A percentile compares a stretch with the other conserved stretches of the same genome.
Evolutionary conservation across 2,888 invertebrate genomes (phyloP).

Genomic region (Gymnosoma rotundatum): DNA sequence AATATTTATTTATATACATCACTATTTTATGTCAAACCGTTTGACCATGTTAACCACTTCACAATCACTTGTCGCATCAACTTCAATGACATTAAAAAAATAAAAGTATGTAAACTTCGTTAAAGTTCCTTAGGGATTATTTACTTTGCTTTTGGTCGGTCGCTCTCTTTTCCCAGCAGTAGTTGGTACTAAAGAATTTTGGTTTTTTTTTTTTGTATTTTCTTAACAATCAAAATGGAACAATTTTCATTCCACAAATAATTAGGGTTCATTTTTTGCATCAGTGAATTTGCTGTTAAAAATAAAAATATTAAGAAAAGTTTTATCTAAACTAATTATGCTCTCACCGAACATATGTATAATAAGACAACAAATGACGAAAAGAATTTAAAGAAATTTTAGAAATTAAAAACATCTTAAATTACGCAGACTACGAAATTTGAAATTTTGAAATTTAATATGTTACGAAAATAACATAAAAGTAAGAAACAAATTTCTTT

Average conservation of each 20-base stretch:
- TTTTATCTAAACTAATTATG: conserved; percentile 37
- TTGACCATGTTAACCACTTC: conserved; percentile 47
- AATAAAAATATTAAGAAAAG: conserved; percentile 26
- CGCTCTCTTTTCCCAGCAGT: conserved; percentile 20
- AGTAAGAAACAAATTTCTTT: background rate
- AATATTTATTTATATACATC: conserved; percentile 1
- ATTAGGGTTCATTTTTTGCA: conserved; percentile 70
- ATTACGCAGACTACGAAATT: conserved; percentile 30
- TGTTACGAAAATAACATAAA: conserved; percentile 5
- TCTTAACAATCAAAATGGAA: conserved; percentile 36
- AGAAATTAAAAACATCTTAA: conserved; percentile 54
- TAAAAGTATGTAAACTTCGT: conserved; percentile 69
- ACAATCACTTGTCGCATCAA: conserved; percentile 68
- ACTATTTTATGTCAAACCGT: conserved; percentile 31
- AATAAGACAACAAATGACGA: conserved; percentile 8
- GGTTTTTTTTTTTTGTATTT: conserved; percentile 16
- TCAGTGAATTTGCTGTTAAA: conserved; percentile 62
- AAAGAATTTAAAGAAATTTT: conserved; percentile 57
- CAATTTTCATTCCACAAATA: conserved; percentile 68
- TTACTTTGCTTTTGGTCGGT: conserved; percentile 32
- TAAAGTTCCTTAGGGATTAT: conserved; percentile 68
- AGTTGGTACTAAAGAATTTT: conserved; percentile 28
- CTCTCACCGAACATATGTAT: background rate
- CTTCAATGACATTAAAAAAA: conserved; percentile 68
- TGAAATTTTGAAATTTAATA: conserved; percentile 18